Percentiles rank a stretch among this genome's conserved stretches.
These are phyloP conservation scores for Premnoplex brunnescens DNA, from an alignment of 2,797 vertebrate genomes.

Conservation along the genomic window DNA sequence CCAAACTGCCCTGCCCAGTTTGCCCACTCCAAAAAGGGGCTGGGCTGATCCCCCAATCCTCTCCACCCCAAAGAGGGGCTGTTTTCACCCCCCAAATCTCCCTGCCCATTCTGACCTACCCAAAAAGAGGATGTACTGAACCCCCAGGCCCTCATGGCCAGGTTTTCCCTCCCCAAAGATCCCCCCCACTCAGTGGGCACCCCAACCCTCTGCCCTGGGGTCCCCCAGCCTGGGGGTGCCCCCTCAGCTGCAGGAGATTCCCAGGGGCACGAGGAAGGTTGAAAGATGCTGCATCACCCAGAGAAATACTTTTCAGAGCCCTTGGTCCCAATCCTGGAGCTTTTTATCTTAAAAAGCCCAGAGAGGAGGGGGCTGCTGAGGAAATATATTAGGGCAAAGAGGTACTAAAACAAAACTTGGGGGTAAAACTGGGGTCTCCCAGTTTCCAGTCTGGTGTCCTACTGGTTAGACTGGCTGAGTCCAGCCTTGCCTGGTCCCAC, in stretches of 20 bases:
- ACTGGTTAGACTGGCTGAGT: background rate
- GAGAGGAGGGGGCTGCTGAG: accelerated
- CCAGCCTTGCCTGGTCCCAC: background rate
- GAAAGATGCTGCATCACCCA: accelerated
- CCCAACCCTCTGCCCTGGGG: background rate
- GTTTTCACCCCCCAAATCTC: background rate
- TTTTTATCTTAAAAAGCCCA: background rate
- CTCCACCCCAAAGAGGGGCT: background rate
- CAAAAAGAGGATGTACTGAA: background rate
- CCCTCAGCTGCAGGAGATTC: accelerated
- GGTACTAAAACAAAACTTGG: background rate
- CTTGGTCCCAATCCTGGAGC: background rate
- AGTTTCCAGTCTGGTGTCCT: background rate
- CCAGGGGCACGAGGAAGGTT: background rate
- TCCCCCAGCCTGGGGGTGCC: background rate
- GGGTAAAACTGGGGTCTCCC: background rate
- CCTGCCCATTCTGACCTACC: background rate
- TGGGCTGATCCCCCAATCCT: background rate
- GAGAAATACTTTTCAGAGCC: background rate
- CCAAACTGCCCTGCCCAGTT: no score
- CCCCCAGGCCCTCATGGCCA: background rate
- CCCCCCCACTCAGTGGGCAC: accelerated
- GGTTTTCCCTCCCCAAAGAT: background rate
- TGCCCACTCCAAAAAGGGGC: background rate
- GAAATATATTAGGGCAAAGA: background rate